These are phyloP conservation scores for Labrus mixtus DNA, from an alignment of 2,113 vertebrate species.

Conservation along the genomic window DNA sequence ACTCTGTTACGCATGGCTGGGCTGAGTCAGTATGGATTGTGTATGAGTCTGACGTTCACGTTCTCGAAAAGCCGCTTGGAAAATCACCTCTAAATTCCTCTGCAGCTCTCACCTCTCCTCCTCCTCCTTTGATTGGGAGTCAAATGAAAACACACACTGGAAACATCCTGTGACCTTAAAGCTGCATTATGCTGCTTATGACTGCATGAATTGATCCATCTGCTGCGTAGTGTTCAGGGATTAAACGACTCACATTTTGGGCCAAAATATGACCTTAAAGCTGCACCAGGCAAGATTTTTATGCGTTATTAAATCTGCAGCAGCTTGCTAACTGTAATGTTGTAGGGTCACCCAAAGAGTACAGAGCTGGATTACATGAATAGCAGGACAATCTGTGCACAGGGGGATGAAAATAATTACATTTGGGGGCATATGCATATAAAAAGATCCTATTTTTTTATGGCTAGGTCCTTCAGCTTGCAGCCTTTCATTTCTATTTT, in stretches of 20 bases:
- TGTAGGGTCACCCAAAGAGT: conserved; percentile 7
- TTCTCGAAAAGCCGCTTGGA: conserved; percentile 9
- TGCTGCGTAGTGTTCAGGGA: conserved; percentile 17
- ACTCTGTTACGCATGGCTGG: background rate
- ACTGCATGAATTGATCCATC: conserved; percentile 51
- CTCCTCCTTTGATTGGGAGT: background rate
- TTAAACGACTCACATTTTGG: conserved; percentile 43
- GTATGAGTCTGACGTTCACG: conserved; percentile 3
- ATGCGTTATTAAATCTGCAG: conserved; percentile 33
- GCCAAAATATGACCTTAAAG: conserved; percentile 28
- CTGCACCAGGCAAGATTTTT: background rate
- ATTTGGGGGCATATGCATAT: background rate
- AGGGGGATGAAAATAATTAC: background rate
- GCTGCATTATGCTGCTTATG: conserved; percentile 48
- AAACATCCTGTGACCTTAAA: conserved; percentile 14
- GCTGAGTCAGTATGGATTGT: conserved; percentile 16
- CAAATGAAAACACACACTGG: background rate
- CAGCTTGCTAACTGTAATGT: background rate
- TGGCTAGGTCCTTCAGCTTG: background rate
- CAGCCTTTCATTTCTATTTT: background rate
- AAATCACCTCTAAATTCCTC: conserved; percentile 13
- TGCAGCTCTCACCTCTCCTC: background rate
- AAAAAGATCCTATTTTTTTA: too few relatives aligned
- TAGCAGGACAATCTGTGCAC: background rate
- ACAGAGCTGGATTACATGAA: conserved; percentile 9